phyloP scores from a whole-genome alignment of 1,140 invertebrate genomes.

The Anastatus disparis region DNA sequence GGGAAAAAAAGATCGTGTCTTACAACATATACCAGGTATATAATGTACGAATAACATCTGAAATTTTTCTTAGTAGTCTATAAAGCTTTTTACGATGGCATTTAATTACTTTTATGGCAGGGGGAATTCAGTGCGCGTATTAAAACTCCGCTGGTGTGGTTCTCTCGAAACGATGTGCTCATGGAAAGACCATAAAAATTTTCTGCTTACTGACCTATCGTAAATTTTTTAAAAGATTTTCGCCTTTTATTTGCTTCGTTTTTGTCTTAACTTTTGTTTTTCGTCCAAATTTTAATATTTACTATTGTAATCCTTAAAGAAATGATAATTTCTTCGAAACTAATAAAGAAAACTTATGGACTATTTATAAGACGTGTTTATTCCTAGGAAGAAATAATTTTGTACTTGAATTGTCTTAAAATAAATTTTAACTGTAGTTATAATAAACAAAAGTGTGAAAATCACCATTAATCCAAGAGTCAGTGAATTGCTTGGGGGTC shows the following conservation, averaged over 20 bases:
- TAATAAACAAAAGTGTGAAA: not conserved
- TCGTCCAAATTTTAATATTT: not conserved
- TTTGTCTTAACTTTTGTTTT: too few species aligned
- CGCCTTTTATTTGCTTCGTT: too few species aligned
- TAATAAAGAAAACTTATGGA: too few species aligned
- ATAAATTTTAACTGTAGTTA: too few species aligned
- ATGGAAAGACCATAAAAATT: not conserved
- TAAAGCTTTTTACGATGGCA: not conserved
- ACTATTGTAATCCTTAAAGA: not conserved
- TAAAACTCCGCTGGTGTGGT: not conserved
- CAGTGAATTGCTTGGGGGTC: too few species aligned
- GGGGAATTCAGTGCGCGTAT: not conserved
- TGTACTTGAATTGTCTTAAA: too few species aligned
- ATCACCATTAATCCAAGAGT: not conserved
- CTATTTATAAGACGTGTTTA: too few species aligned
- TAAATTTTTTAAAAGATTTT: not conserved
- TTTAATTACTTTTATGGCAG: conserved; percentile 5
- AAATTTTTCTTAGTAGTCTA: conserved; percentile 1
- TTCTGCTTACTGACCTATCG: conserved; percentile 14
- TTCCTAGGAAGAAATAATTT: too few species aligned
- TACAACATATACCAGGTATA: too few species aligned
- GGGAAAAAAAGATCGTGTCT: too few species aligned
- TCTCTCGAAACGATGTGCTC: not conserved
- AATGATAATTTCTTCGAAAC: not conserved
- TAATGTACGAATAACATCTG: too few species aligned